Evolutionary conservation across 2,888 invertebrate species (phyloP), one percentile per base, ranked within the genome.

Genomic region (Drosophila differens): DNA sequence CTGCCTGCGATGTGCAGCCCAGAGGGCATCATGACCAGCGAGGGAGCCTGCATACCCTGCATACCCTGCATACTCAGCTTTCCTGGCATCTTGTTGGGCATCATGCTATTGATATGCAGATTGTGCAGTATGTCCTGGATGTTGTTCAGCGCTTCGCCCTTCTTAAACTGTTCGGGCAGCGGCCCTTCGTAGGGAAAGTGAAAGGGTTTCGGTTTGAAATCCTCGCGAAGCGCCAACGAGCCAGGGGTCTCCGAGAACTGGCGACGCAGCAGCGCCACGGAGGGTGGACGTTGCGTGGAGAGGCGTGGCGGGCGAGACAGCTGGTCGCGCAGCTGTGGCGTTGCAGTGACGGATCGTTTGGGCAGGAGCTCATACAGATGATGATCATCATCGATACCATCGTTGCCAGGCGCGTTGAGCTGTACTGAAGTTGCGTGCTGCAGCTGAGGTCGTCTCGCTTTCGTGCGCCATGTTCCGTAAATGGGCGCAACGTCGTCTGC

Each of bases 61-160:
- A 57, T 33, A 14, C 55, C 64, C 7, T 89, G 82, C 22, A 44
- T 44, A 14, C 51, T 12, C 32, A 10, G 30, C 16, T 51, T 33
- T n/a, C 57, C 61, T 7, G 90, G 82, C 55, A 85, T 51, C 62
- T 86, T 89, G 68, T 78, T 83, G 22, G 79, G 77, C 7, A 63
- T 52, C 1, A 54, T 49, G n/a, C 68, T 58, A 3, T 76, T 77
- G 9, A 91, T 66, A 12, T 90, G 87, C 64, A 91, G 75, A 39
- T 93, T 91, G 32, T 92, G 90, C 16, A 93, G 72, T 25, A 93
- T 93, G 54, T 93, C 93, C 75, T 93, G 93, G 22, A 93, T 93
- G 59, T 92, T 93, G 60, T 93, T 91, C 1, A 92, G 74, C 14
- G 74, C 74, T 5, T 83, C 83, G 4, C 78, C 77, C 63, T 92